A percentile compares a stretch with the other conserved stretches of the same genome.
These are phyloP conservation scores for Mus pahari DNA, from an alignment of 2,113 vertebrate genomes.

Conservation along the genomic window DNA sequence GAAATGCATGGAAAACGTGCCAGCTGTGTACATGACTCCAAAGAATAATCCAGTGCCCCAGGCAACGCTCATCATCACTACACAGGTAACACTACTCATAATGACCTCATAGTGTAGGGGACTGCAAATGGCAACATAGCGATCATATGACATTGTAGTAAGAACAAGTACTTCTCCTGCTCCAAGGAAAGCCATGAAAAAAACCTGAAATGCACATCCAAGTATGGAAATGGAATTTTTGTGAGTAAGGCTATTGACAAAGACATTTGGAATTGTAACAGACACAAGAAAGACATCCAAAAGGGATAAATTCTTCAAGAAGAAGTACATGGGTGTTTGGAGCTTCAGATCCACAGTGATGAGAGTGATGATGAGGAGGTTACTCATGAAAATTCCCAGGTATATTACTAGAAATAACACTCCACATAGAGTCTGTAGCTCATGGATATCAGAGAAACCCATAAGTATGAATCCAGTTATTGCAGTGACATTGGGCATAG, in stretches of 20 bases:
- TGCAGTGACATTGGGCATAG: conserved; percentile 12
- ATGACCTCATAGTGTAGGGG: not conserved
- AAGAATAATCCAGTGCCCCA: conserved; percentile 33
- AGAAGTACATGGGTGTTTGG: conserved; percentile 56
- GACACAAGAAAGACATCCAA: conserved; percentile 67
- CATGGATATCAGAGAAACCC: not conserved
- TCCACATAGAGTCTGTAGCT: not conserved
- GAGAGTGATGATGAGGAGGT: conserved; percentile 50
- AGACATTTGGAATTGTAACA: conserved; percentile 59
- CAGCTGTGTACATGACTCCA: conserved; percentile 55
- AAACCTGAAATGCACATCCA: conserved; percentile 54
- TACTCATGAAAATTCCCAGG: conserved; percentile 28
- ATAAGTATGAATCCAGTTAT: not conserved
- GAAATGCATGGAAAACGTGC: conserved; percentile 65
- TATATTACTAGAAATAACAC: conserved; percentile 49
- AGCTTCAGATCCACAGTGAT: conserved; percentile 16
- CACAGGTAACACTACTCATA: conserved; percentile 16
- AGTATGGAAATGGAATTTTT: conserved; percentile 42
- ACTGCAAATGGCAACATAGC: not conserved
- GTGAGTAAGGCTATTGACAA: conserved; percentile 20
- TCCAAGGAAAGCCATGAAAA: conserved; percentile 48
- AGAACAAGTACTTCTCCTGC: conserved; percentile 59
- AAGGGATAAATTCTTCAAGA: conserved; percentile 47
- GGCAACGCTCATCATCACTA: conserved; percentile 2
- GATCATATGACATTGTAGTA: not conserved